Conservation (phyloP, 2,113 vertebrate genomes). For the Hypanus sabinus region DNA sequence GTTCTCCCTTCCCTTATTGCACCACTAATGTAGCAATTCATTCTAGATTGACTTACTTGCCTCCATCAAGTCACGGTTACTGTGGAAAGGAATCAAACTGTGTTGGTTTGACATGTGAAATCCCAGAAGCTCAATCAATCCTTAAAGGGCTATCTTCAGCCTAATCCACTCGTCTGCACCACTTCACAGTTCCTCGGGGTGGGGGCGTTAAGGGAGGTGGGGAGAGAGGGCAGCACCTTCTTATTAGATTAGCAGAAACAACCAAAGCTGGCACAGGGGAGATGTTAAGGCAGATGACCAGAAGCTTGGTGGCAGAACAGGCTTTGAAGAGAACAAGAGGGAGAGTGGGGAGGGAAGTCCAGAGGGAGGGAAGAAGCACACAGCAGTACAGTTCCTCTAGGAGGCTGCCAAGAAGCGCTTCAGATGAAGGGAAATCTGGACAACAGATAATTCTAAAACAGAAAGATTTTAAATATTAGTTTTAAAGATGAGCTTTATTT, state of each 20-base stretch:
- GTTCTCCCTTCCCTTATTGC: constrained; percentile 59
- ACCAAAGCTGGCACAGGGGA: neutral
- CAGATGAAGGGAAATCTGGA: too few relatives aligned
- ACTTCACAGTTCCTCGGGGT: neutral
- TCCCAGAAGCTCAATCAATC: neutral
- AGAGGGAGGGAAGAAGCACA: neutral
- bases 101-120: neutral
- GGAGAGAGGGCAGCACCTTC: too few relatives aligned
- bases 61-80: neutral
- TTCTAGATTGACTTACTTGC: neutral
- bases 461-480: too few relatives aligned
- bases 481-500: too few relatives aligned
- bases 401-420: too few relatives aligned
- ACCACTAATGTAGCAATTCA: constrained; percentile 20
- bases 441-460: too few relatives aligned
- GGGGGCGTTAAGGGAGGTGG: too few relatives aligned
- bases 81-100: neutral
- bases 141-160: neutral
- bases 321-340: neutral
- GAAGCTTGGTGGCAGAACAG: neutral
- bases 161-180: neutral
- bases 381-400: too few relatives aligned
- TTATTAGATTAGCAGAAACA: neutral
- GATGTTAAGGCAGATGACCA: neutral
- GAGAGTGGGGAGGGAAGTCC: neutral